Evolutionary conservation across 2,113 vertebrate genomes (phyloP).

Genomic region (Aramus guarauna): DNA sequence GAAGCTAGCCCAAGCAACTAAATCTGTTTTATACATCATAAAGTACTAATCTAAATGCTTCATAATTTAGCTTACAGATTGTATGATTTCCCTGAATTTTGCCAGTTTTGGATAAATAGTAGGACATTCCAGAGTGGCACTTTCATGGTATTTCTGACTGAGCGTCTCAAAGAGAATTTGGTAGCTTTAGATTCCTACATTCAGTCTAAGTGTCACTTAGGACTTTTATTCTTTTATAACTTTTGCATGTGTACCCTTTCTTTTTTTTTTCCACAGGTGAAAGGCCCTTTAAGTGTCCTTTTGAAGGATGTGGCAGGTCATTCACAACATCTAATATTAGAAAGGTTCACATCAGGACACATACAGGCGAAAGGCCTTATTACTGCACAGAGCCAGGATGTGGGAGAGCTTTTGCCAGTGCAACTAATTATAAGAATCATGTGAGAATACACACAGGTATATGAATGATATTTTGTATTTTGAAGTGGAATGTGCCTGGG

Average conservation of each 20-base stretch:
- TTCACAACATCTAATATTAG: slow-evolving; percentile 99
- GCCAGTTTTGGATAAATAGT: background rate
- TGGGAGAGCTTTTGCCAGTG: slow-evolving; percentile 95
- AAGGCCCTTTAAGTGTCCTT: slow-evolving; percentile 95
- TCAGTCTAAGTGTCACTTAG: background rate
- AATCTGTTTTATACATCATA: background rate
- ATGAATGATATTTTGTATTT: background rate
- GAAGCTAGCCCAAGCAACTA: background rate
- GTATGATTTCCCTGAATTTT: background rate
- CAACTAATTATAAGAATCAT: slow-evolving; percentile 99
- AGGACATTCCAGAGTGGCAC: background rate
- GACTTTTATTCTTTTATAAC: background rate
- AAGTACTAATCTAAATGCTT: background rate
- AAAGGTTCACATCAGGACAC: slow-evolving; percentile 97
- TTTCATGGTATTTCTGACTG: background rate
- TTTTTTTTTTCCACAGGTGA: slow-evolving; percentile 80
- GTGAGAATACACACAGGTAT: slow-evolving; percentile 98
- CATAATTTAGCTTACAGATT: background rate
- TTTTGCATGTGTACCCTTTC: background rate
- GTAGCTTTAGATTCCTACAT: background rate
- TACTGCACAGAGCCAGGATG: slow-evolving; percentile 98
- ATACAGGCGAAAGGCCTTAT: slow-evolving; percentile 96
- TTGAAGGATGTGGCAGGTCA: slow-evolving; percentile 94
- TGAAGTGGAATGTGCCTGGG: background rate
- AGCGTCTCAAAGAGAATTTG: background rate